phyloP scores from a whole-genome alignment of 2,113 vertebrate species.

The Coryphaenoides rupestris region DNA sequence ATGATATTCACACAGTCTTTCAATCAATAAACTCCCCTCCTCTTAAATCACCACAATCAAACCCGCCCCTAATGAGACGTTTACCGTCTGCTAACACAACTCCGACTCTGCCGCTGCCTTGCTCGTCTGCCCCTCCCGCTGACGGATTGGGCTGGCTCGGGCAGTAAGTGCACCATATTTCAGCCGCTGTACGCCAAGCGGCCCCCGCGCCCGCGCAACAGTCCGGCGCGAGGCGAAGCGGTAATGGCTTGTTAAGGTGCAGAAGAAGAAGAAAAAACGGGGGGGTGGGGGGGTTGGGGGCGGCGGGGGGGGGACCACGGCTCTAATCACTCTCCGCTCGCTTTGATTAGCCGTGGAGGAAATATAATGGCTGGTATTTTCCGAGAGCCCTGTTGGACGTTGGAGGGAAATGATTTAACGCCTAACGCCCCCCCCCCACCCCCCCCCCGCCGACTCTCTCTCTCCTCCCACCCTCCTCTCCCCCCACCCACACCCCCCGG shows the following conservation, averaged over 20 bases:
- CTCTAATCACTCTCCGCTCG: constrained; percentile 58
- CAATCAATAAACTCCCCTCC: background rate
- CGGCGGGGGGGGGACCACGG: constrained; percentile 18
- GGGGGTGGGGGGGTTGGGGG: too few relatives aligned
- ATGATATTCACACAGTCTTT: too few relatives aligned
- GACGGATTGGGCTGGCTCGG: background rate
- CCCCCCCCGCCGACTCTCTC: constrained; percentile 1
- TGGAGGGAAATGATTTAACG: constrained; percentile 62
- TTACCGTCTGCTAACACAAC: constrained; percentile 35
- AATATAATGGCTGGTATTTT: constrained; percentile 69
- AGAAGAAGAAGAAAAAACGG: constrained; percentile 11
- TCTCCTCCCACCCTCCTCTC: constrained; percentile 34
- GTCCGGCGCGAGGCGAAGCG: constrained; percentile 23
- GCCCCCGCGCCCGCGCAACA: constrained; percentile 2
- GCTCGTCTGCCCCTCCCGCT: constrained; percentile 15
- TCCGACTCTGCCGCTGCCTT: constrained; percentile 21
- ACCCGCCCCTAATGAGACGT: constrained; percentile 33
- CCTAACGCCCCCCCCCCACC: constrained; percentile 43
- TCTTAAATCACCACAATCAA: constrained; percentile 7
- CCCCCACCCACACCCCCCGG: constrained; percentile 9
- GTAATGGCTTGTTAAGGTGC: constrained; percentile 60
- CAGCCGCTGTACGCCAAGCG: constrained; percentile 23
- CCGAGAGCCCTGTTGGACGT: constrained; percentile 50
- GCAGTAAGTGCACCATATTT: constrained; percentile 47
- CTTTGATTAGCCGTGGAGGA: constrained; percentile 62